Evolutionary conservation across 2,797 vertebrate species (phyloP).

Genomic region (Macropodus opercularis): DNA sequence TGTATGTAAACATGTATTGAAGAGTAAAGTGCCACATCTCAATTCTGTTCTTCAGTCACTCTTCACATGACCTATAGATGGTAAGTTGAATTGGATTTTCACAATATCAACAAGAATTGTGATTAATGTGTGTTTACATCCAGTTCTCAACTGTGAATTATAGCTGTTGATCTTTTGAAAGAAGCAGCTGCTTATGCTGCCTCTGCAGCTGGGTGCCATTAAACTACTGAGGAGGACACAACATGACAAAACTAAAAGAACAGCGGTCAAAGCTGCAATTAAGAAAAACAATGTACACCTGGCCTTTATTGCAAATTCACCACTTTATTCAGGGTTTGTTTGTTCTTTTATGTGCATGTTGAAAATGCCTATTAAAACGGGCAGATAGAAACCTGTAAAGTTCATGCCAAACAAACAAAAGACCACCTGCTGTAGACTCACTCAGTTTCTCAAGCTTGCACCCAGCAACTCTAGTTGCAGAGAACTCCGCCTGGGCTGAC

Average conservation of each 20-base stretch:
- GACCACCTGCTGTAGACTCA: too few relatives aligned
- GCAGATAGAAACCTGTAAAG: not conserved
- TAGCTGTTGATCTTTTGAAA: not conserved
- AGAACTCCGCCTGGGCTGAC: conserved; percentile 67
- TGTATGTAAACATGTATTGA: too few relatives aligned
- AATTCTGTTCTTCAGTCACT: not conserved
- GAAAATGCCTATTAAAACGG: not conserved
- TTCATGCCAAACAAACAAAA: conserved; percentile 16
- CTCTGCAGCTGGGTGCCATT: not conserved
- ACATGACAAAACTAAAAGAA: not conserved
- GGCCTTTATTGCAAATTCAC: too few relatives aligned
- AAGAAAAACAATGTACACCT: not conserved
- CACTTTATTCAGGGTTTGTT: not conserved
- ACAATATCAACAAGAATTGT: not conserved
- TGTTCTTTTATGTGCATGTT: not conserved
- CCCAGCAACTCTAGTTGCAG: conserved; percentile 70
- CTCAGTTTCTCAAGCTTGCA: conserved; percentile 70
- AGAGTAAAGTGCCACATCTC: not conserved
- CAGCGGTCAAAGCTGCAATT: not conserved
- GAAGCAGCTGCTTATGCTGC: not conserved
- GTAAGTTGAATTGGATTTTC: not conserved
- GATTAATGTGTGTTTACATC: not conserved
- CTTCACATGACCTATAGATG: too few relatives aligned
- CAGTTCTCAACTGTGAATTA: not conserved
- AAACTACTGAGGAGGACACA: not conserved